Base-by-base conservation (phyloP, 1,140 invertebrate species). In the Heliothis virescens region DNA sequence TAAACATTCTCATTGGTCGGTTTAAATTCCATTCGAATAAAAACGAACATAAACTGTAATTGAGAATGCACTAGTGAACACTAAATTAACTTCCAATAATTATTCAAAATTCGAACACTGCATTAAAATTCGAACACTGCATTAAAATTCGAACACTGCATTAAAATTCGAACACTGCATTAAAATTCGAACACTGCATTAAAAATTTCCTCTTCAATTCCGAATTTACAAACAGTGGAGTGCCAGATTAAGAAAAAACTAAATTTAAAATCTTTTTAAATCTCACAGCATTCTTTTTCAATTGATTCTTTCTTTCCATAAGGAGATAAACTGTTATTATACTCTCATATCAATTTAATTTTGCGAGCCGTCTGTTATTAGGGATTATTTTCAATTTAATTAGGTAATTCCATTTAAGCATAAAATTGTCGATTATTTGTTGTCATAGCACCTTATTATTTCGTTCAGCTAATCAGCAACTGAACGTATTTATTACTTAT, bases 61-160 rank as follows among this genome's bases (percentile, higher is more conserved):
- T 63, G 62, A 41, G 34, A 41, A 63, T 13, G 5, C 15, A 47
- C 62, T 41, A 26, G 7, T 34, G 59, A 62, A 41, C 59, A 63
- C 11, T 16, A 63, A 63, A 41, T 16, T 47, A 29, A 15, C 26
- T 63, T 63, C 62, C 15, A 15, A 16, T 29, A 63, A 63, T 29
- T 63, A 63, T 63, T 63, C 15, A 47, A 63, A 63, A 47, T 63
- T 47, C 29, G 62, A 47, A 16, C 62, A 47, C 60, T 34, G 2
- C 15, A 18, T 60, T 62, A n/a, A n/a, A n/a, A n/a, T n/a, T n/a
- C n/a, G n/a, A n/a, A n/a, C n/a, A n/a, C n/a, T n/a, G n/a, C n/a
- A n/a, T n/a, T n/a, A n/a, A n/a, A n/a, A n/a, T n/a, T n/a, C n/a
- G n/a, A n/a, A n/a, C n/a, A n/a, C n/a, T n/a, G n/a, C n/a, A n/a